These are phyloP conservation scores for Xiphophorus hellerii DNA, from an alignment of 2,113 vertebrate genomes.

Conservation along the genomic window DNA sequence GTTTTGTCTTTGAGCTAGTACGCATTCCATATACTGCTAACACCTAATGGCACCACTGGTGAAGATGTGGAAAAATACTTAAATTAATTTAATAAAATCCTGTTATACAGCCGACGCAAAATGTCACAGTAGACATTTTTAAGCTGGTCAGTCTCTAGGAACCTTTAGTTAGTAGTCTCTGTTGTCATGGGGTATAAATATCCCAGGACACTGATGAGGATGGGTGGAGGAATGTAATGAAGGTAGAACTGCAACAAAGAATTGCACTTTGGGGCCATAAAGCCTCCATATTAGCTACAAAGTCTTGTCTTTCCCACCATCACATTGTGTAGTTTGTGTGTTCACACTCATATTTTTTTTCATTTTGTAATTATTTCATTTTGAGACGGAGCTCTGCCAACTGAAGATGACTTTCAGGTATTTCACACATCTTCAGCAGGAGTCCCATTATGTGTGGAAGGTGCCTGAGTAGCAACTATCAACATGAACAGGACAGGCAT, in stretches of 20 bases:
- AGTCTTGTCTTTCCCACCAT: too few relatives aligned
- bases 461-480: slow-evolving; percentile 48
- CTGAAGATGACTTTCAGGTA: background rate
- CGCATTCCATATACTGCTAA: slow-evolving; percentile 34
- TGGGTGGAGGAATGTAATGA: too few relatives aligned
- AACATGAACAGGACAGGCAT: slow-evolving; percentile 14
- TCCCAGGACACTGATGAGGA: background rate
- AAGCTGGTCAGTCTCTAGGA: background rate
- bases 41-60: background rate
- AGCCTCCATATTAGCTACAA: too few relatives aligned
- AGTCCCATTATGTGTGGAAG: background rate
- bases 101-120: background rate
- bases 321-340: too few relatives aligned
- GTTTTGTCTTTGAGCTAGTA: slow-evolving; percentile 13
- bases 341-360: too few relatives aligned
- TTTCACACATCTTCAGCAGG: background rate
- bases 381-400: background rate
- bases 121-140: background rate
- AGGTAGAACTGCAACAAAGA: too few relatives aligned
- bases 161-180: background rate
- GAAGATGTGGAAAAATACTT: background rate
- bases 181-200: too few relatives aligned
- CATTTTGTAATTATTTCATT: background rate
- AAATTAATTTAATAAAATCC: background rate
- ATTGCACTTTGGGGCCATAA: too few relatives aligned